Conservation (phyloP, 2,113 vertebrate species). For the Enhydra lutris region DNA sequence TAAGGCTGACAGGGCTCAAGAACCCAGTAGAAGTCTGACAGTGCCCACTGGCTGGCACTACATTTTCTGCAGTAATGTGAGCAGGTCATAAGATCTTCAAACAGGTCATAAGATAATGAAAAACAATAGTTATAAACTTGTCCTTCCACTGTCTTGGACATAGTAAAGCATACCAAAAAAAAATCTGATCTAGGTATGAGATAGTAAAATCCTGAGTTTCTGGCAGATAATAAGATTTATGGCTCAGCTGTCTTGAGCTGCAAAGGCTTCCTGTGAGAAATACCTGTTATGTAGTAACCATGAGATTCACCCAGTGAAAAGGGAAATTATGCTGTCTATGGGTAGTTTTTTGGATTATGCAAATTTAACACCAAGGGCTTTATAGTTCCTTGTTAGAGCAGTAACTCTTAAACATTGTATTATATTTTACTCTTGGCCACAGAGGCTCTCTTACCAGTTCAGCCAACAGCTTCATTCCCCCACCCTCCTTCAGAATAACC, state of each 20-base stretch:
- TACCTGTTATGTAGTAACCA: neutral
- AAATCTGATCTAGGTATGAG: neutral
- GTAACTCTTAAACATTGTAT: neutral
- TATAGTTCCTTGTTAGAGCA: neutral
- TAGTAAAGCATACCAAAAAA: neutral
- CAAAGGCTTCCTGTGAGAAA: neutral
- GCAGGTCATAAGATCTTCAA: neutral
- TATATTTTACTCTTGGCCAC: neutral
- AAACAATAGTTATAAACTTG: neutral
- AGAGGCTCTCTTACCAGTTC: neutral
- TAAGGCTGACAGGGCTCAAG: neutral
- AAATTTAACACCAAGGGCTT: neutral
- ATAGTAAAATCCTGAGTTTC: neutral
- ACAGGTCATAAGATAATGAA: neutral
- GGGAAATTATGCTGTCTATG: neutral
- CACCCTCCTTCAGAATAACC: neutral
- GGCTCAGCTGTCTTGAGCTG: neutral
- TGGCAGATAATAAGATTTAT: neutral
- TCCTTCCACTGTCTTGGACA: neutral
- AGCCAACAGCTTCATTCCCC: neutral
- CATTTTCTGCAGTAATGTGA: neutral
- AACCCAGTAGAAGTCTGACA: neutral
- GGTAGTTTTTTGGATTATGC: neutral
- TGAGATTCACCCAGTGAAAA: neutral
- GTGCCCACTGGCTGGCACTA: neutral